Evolutionary conservation across 2,113 vertebrate species (phyloP), one percentile per base, ranked within the genome.

Genomic region (Tautogolabrus adspersus): DNA sequence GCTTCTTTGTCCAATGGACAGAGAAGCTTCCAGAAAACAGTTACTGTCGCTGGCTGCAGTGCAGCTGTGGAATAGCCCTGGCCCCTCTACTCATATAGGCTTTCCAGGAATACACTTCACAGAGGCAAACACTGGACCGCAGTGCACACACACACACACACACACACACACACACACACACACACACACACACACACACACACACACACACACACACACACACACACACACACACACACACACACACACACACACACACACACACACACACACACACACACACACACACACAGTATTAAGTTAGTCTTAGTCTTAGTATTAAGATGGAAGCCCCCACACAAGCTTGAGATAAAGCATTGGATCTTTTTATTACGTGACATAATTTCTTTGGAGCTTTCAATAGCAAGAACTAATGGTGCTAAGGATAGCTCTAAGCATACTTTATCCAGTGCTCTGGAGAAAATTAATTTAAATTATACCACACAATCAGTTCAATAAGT

Each of bases 81-180:
- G 57, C 67, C 78, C 57, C 77, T 57, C 21, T 3, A 22, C 77
- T 77, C 70, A 68, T 60, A 78, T 56, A 79, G 61, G 78, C 85
- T 91, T 91, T 92, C 91, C 88, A 90, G 89, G 91, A 92, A 89
- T 78, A 91, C 84, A 68, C 21, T 56, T 72, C 66, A 77, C 49
- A 60, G 54, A 75, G 67, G 44, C 49, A 67, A 75, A 71, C 6
- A 42, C 63, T 66, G 85, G 62, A 79, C 83, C 54, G 60, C 86
- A 87, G 74, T 58, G 51, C 40, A 46, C 68, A 64, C 1, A 72
- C 66, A 62, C 55, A 67, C 69, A 62, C 72, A 34, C 30, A 34
- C 30, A 34, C 30, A 34, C 30, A 34, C 30, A 34, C 30, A 34
- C 30, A 34, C 30, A 34, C 30, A 34, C 30, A 34, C 30, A 61